Evolutionary conservation across 1,140 invertebrate genomes (phyloP), one percentile per base, ranked within the genome.

Genomic region (Leptestheria dahalacensis): DNA sequence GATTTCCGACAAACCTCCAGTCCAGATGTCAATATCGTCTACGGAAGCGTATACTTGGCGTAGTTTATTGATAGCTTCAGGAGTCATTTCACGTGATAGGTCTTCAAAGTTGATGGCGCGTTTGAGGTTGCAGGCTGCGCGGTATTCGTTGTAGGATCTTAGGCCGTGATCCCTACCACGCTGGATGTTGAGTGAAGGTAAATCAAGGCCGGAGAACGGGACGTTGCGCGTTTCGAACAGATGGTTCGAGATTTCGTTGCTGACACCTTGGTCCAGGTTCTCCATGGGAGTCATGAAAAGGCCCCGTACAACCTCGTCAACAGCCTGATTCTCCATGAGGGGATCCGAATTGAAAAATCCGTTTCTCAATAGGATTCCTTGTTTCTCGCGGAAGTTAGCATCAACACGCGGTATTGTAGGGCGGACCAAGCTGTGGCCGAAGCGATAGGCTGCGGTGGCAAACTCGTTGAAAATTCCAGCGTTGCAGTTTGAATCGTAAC

Each of bases 261-360:
- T 93, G 60, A 96, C 86, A 67, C 93, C 92, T 68, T 91, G 88
- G 72, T 95, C 91, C n/a, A 91, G 72, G 0, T 84, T 88, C 71
- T 96, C 92, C 82, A 95, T 91, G 1, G 91, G 88, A 0, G 88
- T 91, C 0, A 86, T 83, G 0, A 91, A 79, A 6, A 97, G 72
- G 49, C 93, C 93, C 48, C 92, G 80, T 20, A 87, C 78, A 51
- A 97, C 80, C 67, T 92, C 87, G 68, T 95, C 90, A 11, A 88
- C 78, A 77, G 90, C 84, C 21, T 81, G 78, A n/a, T 80, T 80
- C 72, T 79, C 79, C 68, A 85, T 83, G 25, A 94, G 78, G 75
- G 89, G 82, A 64, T 96, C 91, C 11, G 91, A 86, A 67, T 91
- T 91, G 76, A 97, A 97, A 77, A 98, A 97, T 1, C 88, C 89